These are phyloP conservation scores for Ochotona princeps DNA, from an alignment of 2,113 vertebrate species.

Conservation along the genomic window DNA sequence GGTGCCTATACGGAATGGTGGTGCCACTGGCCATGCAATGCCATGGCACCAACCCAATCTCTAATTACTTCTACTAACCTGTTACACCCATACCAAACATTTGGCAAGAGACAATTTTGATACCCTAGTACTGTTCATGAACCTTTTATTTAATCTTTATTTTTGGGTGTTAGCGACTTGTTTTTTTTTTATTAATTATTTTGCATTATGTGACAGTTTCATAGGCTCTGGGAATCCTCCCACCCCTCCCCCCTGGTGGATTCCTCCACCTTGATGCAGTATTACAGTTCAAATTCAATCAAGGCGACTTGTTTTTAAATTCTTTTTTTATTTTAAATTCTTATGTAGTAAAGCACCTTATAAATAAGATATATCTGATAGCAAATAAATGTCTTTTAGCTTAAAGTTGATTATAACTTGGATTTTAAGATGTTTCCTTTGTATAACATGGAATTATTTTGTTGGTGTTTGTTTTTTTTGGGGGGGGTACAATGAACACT, in stretches of 20 bases:
- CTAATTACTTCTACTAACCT: not conserved
- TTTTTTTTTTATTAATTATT: too few relatives aligned
- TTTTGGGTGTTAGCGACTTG: not conserved
- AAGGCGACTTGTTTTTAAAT: not conserved
- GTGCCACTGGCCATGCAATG: too few relatives aligned
- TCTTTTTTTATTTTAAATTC: not conserved
- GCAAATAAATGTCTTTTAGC: not conserved
- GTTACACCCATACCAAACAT: not conserved
- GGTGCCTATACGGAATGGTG: too few relatives aligned
- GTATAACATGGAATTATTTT: not conserved
- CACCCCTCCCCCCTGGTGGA: too few relatives aligned
- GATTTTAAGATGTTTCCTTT: not conserved
- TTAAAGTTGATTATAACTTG: not conserved
- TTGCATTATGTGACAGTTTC: too few relatives aligned
- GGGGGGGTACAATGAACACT: not conserved
- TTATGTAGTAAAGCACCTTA: too few relatives aligned
- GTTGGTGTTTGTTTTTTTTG: not conserved
- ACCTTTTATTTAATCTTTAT: not conserved
- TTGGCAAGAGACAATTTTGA: not conserved
- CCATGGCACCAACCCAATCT: too few relatives aligned
- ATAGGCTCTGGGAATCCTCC: too few relatives aligned
- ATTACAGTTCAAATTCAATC: too few relatives aligned
- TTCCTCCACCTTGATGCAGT: too few relatives aligned
- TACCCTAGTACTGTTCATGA: not conserved
- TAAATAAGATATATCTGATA: too few relatives aligned